Evolutionary conservation across 2,113 vertebrate genomes (phyloP), one percentile per base, ranked within the genome.

Genomic region (Elephantulus edwardii): DNA sequence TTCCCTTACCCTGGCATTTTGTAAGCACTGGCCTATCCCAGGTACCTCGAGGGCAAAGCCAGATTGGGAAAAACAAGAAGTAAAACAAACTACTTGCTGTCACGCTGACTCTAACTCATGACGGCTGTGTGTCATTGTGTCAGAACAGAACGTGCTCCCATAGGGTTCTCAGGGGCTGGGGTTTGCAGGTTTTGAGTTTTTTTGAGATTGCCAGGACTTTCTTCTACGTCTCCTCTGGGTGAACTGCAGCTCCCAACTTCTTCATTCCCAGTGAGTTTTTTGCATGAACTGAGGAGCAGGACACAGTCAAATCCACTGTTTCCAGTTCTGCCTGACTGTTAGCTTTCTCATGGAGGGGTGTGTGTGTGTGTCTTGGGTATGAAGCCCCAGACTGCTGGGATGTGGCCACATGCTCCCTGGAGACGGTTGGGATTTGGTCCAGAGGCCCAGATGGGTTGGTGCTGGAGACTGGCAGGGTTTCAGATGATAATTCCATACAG

Each of bases 261-360:
- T 17, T 17, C n/a, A 13, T 35, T 35, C n/a, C 5, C n/a, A 38
- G 64, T 20, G 33, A 14, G n/a, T n/a, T 66, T 33, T 35, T 20
- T 3, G 16, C 17, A 35, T 19, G 14, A 66, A n/a, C 30, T 4
- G 20, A 17, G n/a, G 64, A 38, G 16, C 22, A 8, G 24, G 35
- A 5, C 54, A 5, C 20, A 1, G 60, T 56, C 86, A 40, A 1
- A 5, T 10, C 20, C 20, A 2, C 0, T 5, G 14, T 2, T 26
- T 44, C 54, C 8, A 17, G 44, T 50, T 28, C 33, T 9, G 2
- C 42, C 40, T 10, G 16, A 19, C 2, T 9, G 38, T 13, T 14
- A 4, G 24, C n/a, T 78, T 35, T 33, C 68, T 40, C 30, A 20
- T 12, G 30, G 4, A n/a, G n/a, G n/a, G n/a, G 26, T 62, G 40